Conservation (phyloP, 2,797 vertebrate species). For the Sebastes reedi region DNA sequence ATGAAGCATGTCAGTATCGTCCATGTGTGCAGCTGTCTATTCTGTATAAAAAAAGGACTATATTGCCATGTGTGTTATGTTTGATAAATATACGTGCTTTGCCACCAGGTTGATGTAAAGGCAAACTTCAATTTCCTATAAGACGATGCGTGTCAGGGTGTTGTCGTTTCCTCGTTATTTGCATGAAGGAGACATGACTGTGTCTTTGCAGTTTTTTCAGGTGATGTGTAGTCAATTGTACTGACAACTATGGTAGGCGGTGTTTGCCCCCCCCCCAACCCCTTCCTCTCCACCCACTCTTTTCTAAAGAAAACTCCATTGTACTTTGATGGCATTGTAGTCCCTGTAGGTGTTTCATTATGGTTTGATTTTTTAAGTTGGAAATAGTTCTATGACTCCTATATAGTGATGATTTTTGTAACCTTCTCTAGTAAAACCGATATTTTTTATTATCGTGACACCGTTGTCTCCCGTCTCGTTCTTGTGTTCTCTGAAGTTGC, state of each 20-base stretch:
- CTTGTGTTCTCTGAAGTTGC: slow-evolving; percentile 32
- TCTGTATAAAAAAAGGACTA: slow-evolving; percentile 82
- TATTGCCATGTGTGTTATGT: slow-evolving; percentile 85
- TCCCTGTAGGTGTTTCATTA: slow-evolving; percentile 85
- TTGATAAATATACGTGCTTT: slow-evolving; percentile 84
- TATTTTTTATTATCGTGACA: slow-evolving; percentile 99
- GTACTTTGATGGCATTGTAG: slow-evolving; percentile 86
- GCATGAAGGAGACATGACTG: slow-evolving; percentile 93
- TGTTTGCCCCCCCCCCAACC: slow-evolving; percentile 76
- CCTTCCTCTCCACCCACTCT: slow-evolving; percentile 49
- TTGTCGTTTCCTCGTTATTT: slow-evolving; percentile 93
- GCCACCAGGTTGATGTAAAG: slow-evolving; percentile 75
- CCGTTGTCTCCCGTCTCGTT: slow-evolving; percentile 87
- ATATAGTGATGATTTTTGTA: slow-evolving; percentile 95
- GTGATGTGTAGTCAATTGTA: slow-evolving; percentile 98
- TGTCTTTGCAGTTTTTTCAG: slow-evolving; percentile 89
- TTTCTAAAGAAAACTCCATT: slow-evolving; percentile 82
- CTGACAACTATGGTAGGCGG: slow-evolving; percentile 89
- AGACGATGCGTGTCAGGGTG: slow-evolving; percentile 84
- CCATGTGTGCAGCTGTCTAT: slow-evolving; percentile 84
- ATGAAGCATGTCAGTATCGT: slow-evolving; percentile 86
- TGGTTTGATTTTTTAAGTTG: slow-evolving; percentile 82
- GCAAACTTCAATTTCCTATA: slow-evolving; percentile 76
- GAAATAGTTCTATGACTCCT: slow-evolving; percentile 85
- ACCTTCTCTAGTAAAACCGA: slow-evolving; percentile 99